Base-by-base conservation (phyloP, 2,888 invertebrate species). In the Craniophora ligustri region DNA sequence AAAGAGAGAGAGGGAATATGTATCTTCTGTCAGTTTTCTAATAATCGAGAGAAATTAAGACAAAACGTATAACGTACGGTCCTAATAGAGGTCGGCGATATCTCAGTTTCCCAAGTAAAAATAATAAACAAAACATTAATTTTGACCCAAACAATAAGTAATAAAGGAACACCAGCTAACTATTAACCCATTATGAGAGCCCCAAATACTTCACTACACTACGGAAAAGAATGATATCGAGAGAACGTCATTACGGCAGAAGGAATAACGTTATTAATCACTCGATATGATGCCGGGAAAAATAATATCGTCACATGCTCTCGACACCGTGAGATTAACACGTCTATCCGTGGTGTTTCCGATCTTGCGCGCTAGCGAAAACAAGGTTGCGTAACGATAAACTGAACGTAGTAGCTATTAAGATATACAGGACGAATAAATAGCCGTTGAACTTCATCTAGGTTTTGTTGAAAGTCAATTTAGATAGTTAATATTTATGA, bases 221-320 rank as follows among this genome's bases (percentile, higher is more conserved):
- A 71, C 59, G 69, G 66, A 65, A 70, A 79, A 68, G 67, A 59
- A 72, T 67, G 79, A 85, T 85, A 87, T 83, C 78, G 82, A 81
- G 71, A 67, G 79, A 76, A 75, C 82, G 87, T 84, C 86, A 85
- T 87, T 87, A 86, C 75, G 79, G 79, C 75, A 83, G 77, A 87
- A 83, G 82, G 82, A 89, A 88, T 86, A 85, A 84, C 82, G 88
- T 88, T 92, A 92, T 92, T 92, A 92, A 92, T 92, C 91, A 90
- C 83, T 82, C 75, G 81, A 89, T 89, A 87, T 86, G 87, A 88
- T 87, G 83, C 85, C 72, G 84, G 76, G 88, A 86, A 89, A 89
- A 92, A 91, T 91, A 91, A 89, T 89, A 89, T 86, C 91, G 90
- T 91, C 92, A 91, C 87, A 88, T 92, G 92, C 79, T 88, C 83